These are phyloP conservation scores for Syritta pipiens DNA, from an alignment of 2,888 invertebrate species.

Conservation along the genomic window DNA sequence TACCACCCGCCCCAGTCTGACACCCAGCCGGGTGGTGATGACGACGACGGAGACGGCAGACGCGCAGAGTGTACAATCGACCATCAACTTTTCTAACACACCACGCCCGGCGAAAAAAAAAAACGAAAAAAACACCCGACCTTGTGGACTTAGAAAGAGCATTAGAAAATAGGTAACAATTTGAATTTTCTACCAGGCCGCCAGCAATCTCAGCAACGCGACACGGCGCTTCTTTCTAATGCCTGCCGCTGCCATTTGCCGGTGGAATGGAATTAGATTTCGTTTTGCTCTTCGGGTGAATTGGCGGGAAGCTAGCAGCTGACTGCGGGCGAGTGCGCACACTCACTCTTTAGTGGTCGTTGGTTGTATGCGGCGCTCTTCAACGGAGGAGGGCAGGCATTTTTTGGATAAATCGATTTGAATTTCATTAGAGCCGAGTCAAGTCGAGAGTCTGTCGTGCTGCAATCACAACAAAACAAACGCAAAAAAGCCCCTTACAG, in stretches of 20 bases:
- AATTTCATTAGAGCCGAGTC: too few species aligned
- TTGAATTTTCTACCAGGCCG: constrained; percentile 62
- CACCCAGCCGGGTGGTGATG: neutral
- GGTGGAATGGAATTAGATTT: constrained; percentile 55
- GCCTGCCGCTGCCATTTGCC: too few species aligned
- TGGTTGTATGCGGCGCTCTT: neutral
- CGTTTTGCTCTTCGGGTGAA: constrained; percentile 38
- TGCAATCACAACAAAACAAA: too few species aligned
- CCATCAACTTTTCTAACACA: constrained; percentile 53
- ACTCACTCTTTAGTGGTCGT: neutral
- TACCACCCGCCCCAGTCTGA: too few species aligned
- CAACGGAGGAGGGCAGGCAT: neutral
- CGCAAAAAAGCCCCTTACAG: neutral
- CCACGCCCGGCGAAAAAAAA: neutral
- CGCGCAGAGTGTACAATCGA: constrained; percentile 42
- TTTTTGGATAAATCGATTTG: constrained; percentile 20
- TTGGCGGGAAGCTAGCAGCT: constrained; percentile 33
- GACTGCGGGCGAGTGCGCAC: neutral
- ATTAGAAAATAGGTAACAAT: constrained; percentile 69
- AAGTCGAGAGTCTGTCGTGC: too few species aligned
- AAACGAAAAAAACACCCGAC: constrained; percentile 2
- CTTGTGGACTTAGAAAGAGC: constrained; percentile 64
- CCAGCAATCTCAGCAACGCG: constrained; percentile 32
- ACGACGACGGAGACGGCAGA: neutral
- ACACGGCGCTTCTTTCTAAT: constrained; percentile 61